These are phyloP conservation scores for Steinernema hermaphroditum DNA, from an alignment of 2,888 invertebrate genomes.

Conservation along the genomic window DNA sequence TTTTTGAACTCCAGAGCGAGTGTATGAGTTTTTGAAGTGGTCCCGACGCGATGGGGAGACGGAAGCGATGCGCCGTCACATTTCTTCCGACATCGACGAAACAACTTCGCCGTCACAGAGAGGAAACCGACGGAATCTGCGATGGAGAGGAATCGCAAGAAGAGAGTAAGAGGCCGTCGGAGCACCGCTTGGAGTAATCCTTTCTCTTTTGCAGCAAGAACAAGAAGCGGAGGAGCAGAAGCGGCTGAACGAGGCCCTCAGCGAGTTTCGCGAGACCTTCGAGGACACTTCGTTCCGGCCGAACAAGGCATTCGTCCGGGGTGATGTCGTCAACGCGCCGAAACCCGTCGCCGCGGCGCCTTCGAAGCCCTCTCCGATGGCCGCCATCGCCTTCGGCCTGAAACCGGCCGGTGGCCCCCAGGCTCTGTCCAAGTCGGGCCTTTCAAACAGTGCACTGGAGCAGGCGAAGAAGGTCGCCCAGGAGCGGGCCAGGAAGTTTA, in stretches of 20 bases:
- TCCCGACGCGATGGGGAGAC: no score
- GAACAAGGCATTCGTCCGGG: slow-evolving; percentile 91
- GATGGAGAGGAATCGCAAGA: slow-evolving; percentile 23
- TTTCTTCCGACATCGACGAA: no score
- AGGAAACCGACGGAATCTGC: no score
- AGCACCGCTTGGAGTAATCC: not conserved
- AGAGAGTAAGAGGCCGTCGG: not conserved
- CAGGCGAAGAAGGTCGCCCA: slow-evolving; percentile 59
- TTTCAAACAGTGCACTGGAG: slow-evolving; percentile 44
- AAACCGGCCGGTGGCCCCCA: not conserved
- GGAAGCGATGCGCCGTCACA: no score
- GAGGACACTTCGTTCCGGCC: slow-evolving; percentile 32
- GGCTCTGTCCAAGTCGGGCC: slow-evolving; percentile 16
- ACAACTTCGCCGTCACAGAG: no score
- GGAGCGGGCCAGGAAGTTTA: slow-evolving; percentile 58
- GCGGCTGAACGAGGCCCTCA: slow-evolving; percentile 40
- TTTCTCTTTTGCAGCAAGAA: slow-evolving; percentile 15
- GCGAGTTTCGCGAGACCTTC: slow-evolving; percentile 44
- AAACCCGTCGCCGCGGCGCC: slow-evolving; percentile 35
- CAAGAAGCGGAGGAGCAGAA: slow-evolving; percentile 43
- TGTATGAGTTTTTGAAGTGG: no score
- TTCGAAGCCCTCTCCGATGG: not conserved
- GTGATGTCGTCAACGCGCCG: slow-evolving; percentile 78
- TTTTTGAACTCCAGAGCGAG: no score
- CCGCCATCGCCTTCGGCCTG: slow-evolving; percentile 4